These are phyloP conservation scores for Uloborus plumipes DNA, from an alignment of 2,888 invertebrate species.

Conservation along the genomic window DNA sequence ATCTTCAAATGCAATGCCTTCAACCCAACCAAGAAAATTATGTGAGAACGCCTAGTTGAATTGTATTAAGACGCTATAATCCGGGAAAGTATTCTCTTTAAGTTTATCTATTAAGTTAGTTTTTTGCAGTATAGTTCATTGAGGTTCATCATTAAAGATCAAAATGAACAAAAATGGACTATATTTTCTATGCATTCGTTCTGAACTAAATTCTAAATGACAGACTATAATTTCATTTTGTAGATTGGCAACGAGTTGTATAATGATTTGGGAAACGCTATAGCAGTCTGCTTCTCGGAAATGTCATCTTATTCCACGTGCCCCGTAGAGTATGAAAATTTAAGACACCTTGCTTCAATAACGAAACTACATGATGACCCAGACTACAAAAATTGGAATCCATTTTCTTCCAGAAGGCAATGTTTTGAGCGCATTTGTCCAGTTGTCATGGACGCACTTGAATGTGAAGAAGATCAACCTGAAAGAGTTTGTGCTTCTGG, in stretches of 20 bases:
- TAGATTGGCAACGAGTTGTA: conserved; percentile 32
- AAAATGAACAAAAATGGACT: background rate
- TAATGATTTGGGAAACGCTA: conserved; percentile 28
- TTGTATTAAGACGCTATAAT: no score
- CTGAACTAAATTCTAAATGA: background rate
- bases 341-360: conserved; percentile 14
- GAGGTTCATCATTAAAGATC: no score
- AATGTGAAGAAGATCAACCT: background rate
- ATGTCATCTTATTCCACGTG: conserved; percentile 19
- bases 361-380: conserved; percentile 15
- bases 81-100: no score
- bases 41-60: no score
- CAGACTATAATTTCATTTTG: background rate
- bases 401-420: conserved; percentile 17
- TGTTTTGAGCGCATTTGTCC: conserved; percentile 13
- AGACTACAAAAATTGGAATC: conserved; percentile 27
- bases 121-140: no score
- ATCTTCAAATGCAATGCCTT: no score
- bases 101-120: no score
- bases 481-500: background rate
- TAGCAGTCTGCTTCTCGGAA: conserved; percentile 39
- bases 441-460: conserved; percentile 8
- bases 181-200: background rate
- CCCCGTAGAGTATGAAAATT: conserved; percentile 17
- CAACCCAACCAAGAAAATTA: no score